Base-by-base conservation (phyloP, 1,140 invertebrate species). In the Cataglyphis hispanica region DNA sequence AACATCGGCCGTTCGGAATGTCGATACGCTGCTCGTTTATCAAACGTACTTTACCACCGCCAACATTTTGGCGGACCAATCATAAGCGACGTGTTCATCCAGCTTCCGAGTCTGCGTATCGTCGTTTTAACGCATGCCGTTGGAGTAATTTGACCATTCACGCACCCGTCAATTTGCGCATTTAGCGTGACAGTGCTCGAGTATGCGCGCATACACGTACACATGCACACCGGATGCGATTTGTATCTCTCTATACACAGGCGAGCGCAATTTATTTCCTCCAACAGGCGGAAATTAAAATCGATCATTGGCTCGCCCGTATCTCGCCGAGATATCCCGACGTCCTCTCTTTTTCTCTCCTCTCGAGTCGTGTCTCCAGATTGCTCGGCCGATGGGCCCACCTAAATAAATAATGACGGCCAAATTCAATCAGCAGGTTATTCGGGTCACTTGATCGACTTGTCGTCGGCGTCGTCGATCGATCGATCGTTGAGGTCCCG, bases 241-340 rank as follows among this genome's bases (percentile, higher is more conserved):
- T 84, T 63, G 31, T 31, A 75, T 84, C 69, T 84, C 60, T 22
- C 75, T 50, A 22, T 27, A 37, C 40, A 46, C 58, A 60, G 80
- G 53, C 86, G 43, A 70, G 76, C 88, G 89, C 91, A 91, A 91
- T 91, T 91, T 91, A 91, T 86, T 91, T 91, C 40, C 56, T 81
- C 78, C 46, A 64, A 53, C 78, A 56, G 64, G 70, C 90, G 91
- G 90, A 91, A 91, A 91, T 91, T 87, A 91, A 91, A 91, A 91
- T 91, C 91, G 88, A 91, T 91, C 90, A 88, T 89, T 89, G 67
- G 69, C 86, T 58, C 61, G 58, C 56, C 63, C 90, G 60, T 91
- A 91, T 91, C 87, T 74, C 53, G 25, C 46, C 3, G 34, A 34
- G 53, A 86, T 31, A 31, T 87, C 75, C 60, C 53, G 31, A 19